Evolutionary conservation across 2,888 invertebrate genomes (phyloP).

Genomic region (Nysson spinosus): DNA sequence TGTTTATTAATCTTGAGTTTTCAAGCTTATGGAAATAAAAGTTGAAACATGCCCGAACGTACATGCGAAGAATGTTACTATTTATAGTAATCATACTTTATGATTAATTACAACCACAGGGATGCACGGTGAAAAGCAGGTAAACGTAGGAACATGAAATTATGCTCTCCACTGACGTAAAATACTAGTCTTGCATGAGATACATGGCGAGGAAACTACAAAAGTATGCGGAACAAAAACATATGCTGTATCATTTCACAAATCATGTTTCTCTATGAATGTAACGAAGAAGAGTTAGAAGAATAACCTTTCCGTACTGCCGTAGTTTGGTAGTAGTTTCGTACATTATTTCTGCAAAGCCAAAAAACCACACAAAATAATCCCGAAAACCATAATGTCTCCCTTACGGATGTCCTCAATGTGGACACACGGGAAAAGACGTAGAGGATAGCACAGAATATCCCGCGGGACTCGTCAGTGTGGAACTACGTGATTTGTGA

Average conservation of each 20-base stretch:
- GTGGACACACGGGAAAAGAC: no score
- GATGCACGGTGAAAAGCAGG: neutral
- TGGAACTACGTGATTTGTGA: conserved; percentile 58
- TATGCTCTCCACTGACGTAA: conserved; percentile 3
- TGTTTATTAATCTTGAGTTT: neutral
- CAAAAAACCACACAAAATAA: conserved; percentile 36
- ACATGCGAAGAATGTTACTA: conserved; percentile 5
- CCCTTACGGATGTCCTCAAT: conserved; percentile 28
- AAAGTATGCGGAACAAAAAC: conserved; percentile 12
- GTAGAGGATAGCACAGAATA: conserved; percentile 7
- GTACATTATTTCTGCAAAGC: no score
- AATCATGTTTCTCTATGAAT: conserved; percentile 21
- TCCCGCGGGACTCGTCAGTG: conserved; percentile 57
- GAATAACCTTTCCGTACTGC: neutral
- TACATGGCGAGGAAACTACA: neutral
- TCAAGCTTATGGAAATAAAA: neutral
- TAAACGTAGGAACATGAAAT: conserved; percentile 15
- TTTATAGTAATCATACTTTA: conserved; percentile 31
- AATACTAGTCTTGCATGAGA: conserved; percentile 20
- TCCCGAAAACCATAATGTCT: conserved; percentile 40
- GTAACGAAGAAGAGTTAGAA: conserved; percentile 7
- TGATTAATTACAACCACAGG: conserved; percentile 24
- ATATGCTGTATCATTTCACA: conserved; percentile 42
- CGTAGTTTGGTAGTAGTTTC: no score
- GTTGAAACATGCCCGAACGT: neutral